Evolutionary conservation across 2,888 invertebrate genomes (phyloP).

Genomic region (Erebia epiphron): DNA sequence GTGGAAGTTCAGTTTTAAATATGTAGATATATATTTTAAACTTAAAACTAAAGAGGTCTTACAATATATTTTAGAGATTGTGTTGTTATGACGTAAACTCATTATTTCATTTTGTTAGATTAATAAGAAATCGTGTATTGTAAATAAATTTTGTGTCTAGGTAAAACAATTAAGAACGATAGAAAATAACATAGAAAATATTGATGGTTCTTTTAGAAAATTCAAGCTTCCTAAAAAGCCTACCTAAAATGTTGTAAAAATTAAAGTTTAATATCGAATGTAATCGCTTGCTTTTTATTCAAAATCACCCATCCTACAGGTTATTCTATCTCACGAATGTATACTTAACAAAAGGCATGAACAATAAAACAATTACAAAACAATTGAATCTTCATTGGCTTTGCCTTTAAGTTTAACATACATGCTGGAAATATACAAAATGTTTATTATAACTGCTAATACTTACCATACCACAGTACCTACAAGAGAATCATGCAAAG

Average conservation of each 20-base stretch:
- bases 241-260: slow-evolving; percentile 52
- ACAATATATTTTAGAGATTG: no score
- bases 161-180: neutral
- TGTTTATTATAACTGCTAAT: no score
- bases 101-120: neutral
- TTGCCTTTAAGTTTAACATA: no score
- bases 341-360: neutral
- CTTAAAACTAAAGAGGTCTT: no score
- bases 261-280: slow-evolving; percentile 52
- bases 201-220: slow-evolving; percentile 60
- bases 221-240: slow-evolving; percentile 46
- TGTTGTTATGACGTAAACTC: no score
- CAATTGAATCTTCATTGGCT: no score
- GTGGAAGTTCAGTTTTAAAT: no score
- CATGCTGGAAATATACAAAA: no score
- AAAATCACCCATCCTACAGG: neutral
- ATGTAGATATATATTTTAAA: no score
- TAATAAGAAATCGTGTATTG: slow-evolving; percentile 9
- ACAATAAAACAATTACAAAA: no score
- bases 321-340: neutral
- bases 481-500: no score
- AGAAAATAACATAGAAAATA: slow-evolving; percentile 29
- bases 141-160: slow-evolving; percentile 30
- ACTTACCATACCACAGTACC: no score
- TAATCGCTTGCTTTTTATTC: slow-evolving; percentile 13